Evolutionary conservation across 2,888 invertebrate genomes (phyloP), one percentile per base, ranked within the genome.

Genomic region (Drosophila phalerata): DNA sequence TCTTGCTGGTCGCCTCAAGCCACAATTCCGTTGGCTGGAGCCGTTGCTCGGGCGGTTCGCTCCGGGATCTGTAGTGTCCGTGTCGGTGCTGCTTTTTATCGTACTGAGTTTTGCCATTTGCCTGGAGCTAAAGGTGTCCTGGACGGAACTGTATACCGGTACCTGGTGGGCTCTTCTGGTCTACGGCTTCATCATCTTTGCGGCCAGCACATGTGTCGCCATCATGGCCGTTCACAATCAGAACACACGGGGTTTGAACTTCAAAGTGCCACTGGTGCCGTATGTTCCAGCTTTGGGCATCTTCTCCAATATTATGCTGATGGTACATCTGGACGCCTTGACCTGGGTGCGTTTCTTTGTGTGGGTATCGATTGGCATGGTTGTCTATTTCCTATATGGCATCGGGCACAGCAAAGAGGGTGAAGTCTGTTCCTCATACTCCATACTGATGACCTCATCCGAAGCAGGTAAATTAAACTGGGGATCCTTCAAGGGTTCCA

Each of bases 311-410:
- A 94, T 97, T 5, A 96, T 95, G 77, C 94, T 97, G 57, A 97
- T 97, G 96, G 95, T 96, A 32, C 96, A 97, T 83, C 93, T 97
- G 57, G 96, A 96, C 75, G 94, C 95, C 0, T 92, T 97, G 19
- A 97, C 97, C 0, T 97, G 97, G 97, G 93, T 97, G 5, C 94
- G 97, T 40, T 97, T 97, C 90, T 94, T 96, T 79, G 95, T 97
- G 48, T 97, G 97, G 97, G 97, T 97, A 94, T 94, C 96, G 45
- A 91, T 97, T 65, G 97, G 97, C 95, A 92, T 97, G 91, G 93
- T 97, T 28, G 94, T 97, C 6, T 97, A 97, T 91, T 97, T 97
- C 92, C 93, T 96, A 1, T 97, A 97, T 91, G 97, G 97, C 5
- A 96, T 97, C 69, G 96, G 96, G 89, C 96, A 97, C 91, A 97